Evolutionary conservation across 2,888 invertebrate species (phyloP).

Genomic region (Eupithecia vulgata): DNA sequence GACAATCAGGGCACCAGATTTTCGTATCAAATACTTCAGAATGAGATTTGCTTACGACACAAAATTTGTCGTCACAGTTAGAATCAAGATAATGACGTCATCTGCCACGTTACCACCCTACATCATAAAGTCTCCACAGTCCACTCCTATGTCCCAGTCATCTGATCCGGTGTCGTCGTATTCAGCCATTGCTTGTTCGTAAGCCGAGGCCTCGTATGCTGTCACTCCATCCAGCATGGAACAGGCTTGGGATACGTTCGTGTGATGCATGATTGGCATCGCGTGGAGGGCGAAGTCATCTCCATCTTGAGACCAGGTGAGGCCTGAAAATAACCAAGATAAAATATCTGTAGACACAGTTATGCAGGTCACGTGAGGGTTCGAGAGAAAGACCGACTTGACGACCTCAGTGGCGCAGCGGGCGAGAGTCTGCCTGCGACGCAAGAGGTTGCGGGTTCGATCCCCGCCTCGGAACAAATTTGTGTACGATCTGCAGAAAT

Average conservation of each 20-base stretch:
- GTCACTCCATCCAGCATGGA: slow-evolving; percentile 83
- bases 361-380: background rate
- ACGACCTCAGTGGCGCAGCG: no score
- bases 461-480: no score
- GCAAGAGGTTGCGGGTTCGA: no score
- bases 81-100: slow-evolving; percentile 13
- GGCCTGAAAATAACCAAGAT: slow-evolving; percentile 68
- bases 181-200: slow-evolving; percentile 85
- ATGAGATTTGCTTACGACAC: background rate
- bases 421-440: no score
- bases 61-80: background rate
- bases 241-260: slow-evolving; percentile 85
- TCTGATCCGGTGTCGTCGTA: slow-evolving; percentile 83
- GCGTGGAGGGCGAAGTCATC: slow-evolving; percentile 87
- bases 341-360: background rate
- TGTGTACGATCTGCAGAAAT: no score
- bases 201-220: slow-evolving; percentile 84
- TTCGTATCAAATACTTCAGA: background rate
- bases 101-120: slow-evolving; percentile 58
- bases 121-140: slow-evolving; percentile 89
- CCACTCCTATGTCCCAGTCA: slow-evolving; percentile 88
- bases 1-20: background rate
- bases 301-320: slow-evolving; percentile 87
- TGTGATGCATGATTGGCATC: slow-evolving; percentile 86
- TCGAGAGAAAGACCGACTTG: no score